Evolutionary conservation across 2,113 vertebrate species (phyloP).

Genomic region (Syrmaticus mikado): DNA sequence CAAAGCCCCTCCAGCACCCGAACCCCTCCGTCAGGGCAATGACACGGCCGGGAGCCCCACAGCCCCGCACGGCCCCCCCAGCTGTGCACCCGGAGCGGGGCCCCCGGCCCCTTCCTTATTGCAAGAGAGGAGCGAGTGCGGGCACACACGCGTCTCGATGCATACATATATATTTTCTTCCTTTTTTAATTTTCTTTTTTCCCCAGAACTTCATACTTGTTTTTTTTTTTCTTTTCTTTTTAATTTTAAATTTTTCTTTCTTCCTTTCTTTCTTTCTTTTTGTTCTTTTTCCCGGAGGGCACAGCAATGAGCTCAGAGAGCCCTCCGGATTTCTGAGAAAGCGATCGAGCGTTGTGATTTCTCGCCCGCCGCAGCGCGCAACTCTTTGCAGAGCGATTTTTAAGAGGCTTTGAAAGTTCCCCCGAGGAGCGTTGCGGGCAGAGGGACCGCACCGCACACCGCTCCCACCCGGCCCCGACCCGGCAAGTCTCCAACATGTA

Average conservation of each 20-base stretch:
- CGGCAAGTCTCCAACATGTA: not conserved
- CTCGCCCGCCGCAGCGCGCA: not conserved
- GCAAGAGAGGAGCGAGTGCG: conserved; percentile 57
- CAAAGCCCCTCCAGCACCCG: not conserved
- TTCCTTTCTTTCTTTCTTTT: not conserved
- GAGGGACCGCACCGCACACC: not conserved
- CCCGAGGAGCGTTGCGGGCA: conserved; percentile 10
- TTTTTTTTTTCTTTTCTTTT: not conserved
- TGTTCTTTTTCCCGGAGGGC: not conserved
- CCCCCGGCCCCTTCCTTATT: conserved; percentile 52
- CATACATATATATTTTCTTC: not conserved
- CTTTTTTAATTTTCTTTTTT: not conserved
- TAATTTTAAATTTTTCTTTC: not conserved
- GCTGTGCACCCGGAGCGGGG: conserved; percentile 29
- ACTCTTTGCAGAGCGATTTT: not conserved
- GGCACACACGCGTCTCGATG: conserved; percentile 1
- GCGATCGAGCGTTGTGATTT: not conserved
- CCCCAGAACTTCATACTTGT: not conserved
- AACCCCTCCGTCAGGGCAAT: not conserved
- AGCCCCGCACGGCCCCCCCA: conserved; percentile 1
- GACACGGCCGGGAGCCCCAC: not conserved
- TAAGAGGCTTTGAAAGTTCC: conserved; percentile 16
- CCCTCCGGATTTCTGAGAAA: conserved; percentile 1
- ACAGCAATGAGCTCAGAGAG: conserved; percentile 34
- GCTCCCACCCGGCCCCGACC: not conserved